These are phyloP conservation scores for Temnopleurus reevesii DNA, from an alignment of 53 echinoderm and acorn worm species.

Conservation along the genomic window DNA sequence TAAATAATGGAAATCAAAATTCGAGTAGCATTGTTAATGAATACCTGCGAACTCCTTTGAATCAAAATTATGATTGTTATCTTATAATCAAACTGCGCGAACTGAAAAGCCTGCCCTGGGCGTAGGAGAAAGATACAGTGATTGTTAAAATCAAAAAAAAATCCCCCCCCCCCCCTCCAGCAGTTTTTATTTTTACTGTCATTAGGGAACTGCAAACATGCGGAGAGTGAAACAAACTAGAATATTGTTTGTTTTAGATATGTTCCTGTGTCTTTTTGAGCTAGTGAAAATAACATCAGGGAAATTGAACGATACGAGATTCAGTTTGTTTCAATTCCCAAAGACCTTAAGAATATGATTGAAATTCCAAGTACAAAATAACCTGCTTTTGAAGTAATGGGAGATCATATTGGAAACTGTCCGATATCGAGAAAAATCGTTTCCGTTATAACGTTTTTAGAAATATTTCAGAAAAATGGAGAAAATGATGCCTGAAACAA, in stretches of 20 bases:
- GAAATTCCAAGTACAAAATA: not conserved
- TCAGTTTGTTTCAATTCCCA: not conserved
- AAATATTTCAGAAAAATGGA: too few species aligned
- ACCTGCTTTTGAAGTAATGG: not conserved
- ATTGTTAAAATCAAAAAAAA: too few species aligned
- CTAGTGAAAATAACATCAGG: not conserved
- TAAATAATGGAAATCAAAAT: too few species aligned
- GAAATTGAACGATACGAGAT: not conserved
- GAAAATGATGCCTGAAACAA: not conserved
- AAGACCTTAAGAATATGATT: not conserved
- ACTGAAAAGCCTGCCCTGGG: too few species aligned
- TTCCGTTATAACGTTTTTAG: not conserved
- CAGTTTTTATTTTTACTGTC: too few species aligned
- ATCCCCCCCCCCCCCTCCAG: too few species aligned
- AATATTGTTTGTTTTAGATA: not conserved
- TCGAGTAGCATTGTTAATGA: too few species aligned
- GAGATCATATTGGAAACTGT: not conserved
- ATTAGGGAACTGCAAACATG: too few species aligned
- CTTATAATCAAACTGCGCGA: too few species aligned
- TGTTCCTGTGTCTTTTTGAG: not conserved
- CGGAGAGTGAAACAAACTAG: not conserved
- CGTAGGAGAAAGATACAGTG: too few species aligned
- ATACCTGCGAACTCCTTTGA: too few species aligned
- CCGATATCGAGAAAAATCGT: not conserved
- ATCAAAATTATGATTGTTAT: too few species aligned